Evolutionary conservation across 2,888 invertebrate genomes (phyloP), one percentile per base, ranked within the genome.

Genomic region (Plagodis pulveraria): DNA sequence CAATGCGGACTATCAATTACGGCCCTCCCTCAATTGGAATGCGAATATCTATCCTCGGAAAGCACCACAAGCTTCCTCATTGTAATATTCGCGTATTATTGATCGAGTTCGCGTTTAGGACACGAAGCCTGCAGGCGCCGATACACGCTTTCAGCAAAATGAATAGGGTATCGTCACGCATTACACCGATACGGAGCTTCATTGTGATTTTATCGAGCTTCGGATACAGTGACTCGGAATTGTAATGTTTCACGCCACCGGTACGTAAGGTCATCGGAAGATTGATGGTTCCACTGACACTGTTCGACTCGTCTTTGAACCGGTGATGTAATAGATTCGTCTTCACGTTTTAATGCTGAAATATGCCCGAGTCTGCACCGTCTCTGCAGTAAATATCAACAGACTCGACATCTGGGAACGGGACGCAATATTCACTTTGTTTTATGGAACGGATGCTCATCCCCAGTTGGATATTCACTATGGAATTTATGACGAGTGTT

Each of bases 91-190:
- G 50, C 32, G 40, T 33, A 34, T 43, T 62, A 69, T 69, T 65
- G 69, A 66, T 65, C 66, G 58, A 36, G 32, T 50, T 49, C 47
- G 44, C 64, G 40, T 53, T 53, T 9, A 41, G 60, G 60, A 56
- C 63, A 58, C 61, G 63, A 50, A 40, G 62, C 54, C 59, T 54
- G 58, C 58, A 61, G 61, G 61, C 66, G 64, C 63, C 62, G 52
- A 57, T 57, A 61, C 63, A 49, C 62, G 55, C 56, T 63, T 54
- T 56, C 58, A 48, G 47, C 58, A 42, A 40, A 61, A 65, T 58
- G 67, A 67, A 67, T 61, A 61, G 69, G 60, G 52, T 52, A 62
- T 55, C 62, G 65, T 62, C 69, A 69, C 69, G 69, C 66, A 62
- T 62, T 64, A 62, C 63, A 63, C 65, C 50, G 50, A 53, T 50